Conservation (phyloP, 1,140 invertebrate species). For the Drosophila littoralis region DNA sequence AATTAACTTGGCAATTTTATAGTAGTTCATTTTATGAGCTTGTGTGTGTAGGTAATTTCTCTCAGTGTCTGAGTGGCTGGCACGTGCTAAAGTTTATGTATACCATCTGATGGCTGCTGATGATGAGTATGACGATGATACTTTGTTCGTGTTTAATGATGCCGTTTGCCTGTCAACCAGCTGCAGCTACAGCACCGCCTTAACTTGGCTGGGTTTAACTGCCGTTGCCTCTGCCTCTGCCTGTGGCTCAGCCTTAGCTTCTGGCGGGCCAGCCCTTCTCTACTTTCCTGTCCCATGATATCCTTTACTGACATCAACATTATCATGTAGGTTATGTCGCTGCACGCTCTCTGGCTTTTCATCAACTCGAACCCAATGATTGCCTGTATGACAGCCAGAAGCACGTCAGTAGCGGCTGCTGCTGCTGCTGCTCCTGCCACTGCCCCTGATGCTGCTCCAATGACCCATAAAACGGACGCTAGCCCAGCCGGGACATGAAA, state of each 20-base stretch:
- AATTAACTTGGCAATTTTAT: slow-evolving; percentile 17
- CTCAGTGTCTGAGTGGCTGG: slow-evolving; percentile 39
- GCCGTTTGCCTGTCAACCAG: slow-evolving; percentile 68
- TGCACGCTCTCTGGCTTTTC: slow-evolving; percentile 67
- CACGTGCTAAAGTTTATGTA: slow-evolving; percentile 73
- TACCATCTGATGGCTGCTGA: slow-evolving; percentile 55
- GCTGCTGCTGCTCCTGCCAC: slow-evolving; percentile 6
- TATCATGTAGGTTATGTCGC: slow-evolving; percentile 71
- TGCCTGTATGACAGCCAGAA: slow-evolving; percentile 39
- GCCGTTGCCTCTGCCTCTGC: not conserved
- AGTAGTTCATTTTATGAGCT: slow-evolving; percentile 10
- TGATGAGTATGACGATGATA: slow-evolving; percentile 64
- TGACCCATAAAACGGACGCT: slow-evolving; percentile 77
- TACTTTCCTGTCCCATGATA: not conserved
- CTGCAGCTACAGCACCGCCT: slow-evolving; percentile 37
- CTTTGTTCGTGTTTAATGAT: slow-evolving; percentile 82
- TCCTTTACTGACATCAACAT: slow-evolving; percentile 46
- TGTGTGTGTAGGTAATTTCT: slow-evolving; percentile 35
- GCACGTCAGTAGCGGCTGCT: slow-evolving; percentile 28
- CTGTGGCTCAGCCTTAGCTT: not conserved
- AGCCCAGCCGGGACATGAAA: slow-evolving; percentile 22
- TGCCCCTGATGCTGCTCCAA: slow-evolving; percentile 62
- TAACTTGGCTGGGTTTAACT: slow-evolving; percentile 41
- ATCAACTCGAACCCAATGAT: slow-evolving; percentile 60
- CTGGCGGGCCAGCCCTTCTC: not conserved